Percentiles rank a stretch among this genome's conserved stretches.
phyloP scores from a whole-genome alignment of 2,888 invertebrate species.

The Mythimna vitellina region DNA sequence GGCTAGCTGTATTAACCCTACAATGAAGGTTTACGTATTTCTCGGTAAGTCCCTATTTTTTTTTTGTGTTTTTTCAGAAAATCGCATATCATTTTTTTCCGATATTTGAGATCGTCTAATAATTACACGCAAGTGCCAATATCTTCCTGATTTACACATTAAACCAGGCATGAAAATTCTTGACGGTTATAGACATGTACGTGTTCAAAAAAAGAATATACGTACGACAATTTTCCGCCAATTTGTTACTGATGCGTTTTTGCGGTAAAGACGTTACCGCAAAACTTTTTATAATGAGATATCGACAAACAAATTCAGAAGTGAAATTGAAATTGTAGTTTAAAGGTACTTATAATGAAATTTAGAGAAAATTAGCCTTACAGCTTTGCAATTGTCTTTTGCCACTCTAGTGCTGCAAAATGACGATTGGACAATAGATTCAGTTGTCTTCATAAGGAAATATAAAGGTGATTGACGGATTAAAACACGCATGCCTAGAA shows the following conservation, averaged over 20 bases:
- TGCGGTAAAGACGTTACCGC: conserved; percentile 45
- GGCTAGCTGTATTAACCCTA: conserved; percentile 71
- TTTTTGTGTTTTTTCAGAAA: conserved; percentile 1
- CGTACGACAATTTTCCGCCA: conserved; percentile 58
- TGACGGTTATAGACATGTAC: conserved; percentile 20
- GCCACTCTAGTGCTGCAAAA: conserved; percentile 15
- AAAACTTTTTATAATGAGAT: conserved; percentile 38
- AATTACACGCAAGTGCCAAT: conserved; percentile 58
- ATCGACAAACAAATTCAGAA: conserved; percentile 34
- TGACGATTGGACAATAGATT: conserved; percentile 23
- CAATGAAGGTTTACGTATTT: conserved; percentile 82
- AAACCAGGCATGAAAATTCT: conserved; percentile 65
- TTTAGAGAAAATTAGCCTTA: conserved; percentile 50
- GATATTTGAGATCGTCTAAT: conserved; percentile 28
- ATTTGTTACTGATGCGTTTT: conserved; percentile 40
- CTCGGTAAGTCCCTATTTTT: conserved; percentile 79
- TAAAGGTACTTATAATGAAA: conserved; percentile 13
- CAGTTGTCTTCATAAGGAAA: conserved; percentile 61
- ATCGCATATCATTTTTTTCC: conserved; percentile 22
- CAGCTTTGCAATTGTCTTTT: conserved; percentile 34
- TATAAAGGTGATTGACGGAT: conserved; percentile 38
- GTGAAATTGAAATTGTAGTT: conserved; percentile 46
- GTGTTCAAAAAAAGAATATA: conserved; percentile 37
- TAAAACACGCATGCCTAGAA: conserved; percentile 47
- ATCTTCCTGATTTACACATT: conserved; percentile 54